These are phyloP conservation scores for Pheosia gnoma DNA, from an alignment of 2,888 invertebrate genomes.

Conservation along the genomic window DNA sequence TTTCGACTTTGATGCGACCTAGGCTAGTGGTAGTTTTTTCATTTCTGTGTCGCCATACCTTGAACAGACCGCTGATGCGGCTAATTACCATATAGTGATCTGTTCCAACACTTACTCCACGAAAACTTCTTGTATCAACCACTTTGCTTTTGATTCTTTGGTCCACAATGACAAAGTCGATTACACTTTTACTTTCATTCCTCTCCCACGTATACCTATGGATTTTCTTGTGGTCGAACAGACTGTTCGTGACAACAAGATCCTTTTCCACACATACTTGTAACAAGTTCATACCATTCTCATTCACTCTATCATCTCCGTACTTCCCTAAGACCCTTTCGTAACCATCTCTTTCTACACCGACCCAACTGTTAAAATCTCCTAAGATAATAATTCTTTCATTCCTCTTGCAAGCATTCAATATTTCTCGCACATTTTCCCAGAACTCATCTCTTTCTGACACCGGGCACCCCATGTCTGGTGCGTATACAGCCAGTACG, in stretches of 20 bases:
- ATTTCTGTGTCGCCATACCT: no score
- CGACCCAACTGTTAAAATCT: neutral
- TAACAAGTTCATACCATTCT: slow-evolving; percentile 7
- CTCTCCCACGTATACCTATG: neutral
- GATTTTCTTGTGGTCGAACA: slow-evolving; percentile 4
- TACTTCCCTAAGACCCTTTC: slow-evolving; percentile 6
- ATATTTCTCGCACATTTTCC: neutral
- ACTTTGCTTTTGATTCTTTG: neutral
- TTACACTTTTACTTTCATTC: neutral
- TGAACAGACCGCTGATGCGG: no score
- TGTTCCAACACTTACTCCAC: neutral
- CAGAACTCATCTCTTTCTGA: neutral
- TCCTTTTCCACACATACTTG: slow-evolving; percentile 4
- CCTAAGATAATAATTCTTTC: neutral
- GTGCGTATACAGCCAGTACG: neutral
- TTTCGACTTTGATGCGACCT: no score
- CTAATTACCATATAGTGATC: no score
- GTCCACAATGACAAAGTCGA: neutral
- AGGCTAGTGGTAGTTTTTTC: no score
- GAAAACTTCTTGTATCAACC: neutral
- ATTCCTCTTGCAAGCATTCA: neutral
- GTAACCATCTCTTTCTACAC: slow-evolving; percentile 7
- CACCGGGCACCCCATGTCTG: neutral
- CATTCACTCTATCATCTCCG: slow-evolving; percentile 7
- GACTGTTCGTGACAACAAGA: slow-evolving; percentile 8